These are phyloP conservation scores for Palythoa grandis DNA, from an alignment of 92 coral and sea anemone species.

Conservation along the genomic window DNA sequence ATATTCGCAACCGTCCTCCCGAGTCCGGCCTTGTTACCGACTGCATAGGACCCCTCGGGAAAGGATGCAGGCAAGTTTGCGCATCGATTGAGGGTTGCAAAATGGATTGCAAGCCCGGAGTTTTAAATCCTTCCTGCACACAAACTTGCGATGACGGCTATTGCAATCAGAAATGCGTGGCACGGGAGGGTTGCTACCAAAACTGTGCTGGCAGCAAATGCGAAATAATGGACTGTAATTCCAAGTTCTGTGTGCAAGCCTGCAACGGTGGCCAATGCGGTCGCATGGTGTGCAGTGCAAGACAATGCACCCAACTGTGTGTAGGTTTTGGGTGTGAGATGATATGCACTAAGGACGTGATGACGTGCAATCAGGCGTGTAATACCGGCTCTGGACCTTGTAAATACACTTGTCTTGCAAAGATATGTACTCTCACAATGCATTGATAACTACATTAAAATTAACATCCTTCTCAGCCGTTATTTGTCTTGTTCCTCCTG, in stretches of 20 bases:
- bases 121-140: slow-evolving; percentile 62
- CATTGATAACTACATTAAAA: neutral
- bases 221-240: slow-evolving; percentile 70
- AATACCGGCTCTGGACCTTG: slow-evolving; percentile 64
- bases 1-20: slow-evolving; percentile 69
- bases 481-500: neutral
- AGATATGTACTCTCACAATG: slow-evolving; percentile 52
- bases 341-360: slow-evolving; percentile 71
- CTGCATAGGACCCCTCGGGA: slow-evolving; percentile 56
- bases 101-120: slow-evolving; percentile 60
- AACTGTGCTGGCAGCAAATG: slow-evolving; percentile 83
- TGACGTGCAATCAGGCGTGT: slow-evolving; percentile 73
- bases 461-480: too few species aligned
- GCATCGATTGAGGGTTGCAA: slow-evolving; percentile 69
- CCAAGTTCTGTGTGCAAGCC: slow-evolving; percentile 70
- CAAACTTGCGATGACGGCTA: slow-evolving; percentile 82
- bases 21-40: slow-evolving; percentile 51
- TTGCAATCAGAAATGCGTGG: slow-evolving; percentile 70
- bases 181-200: slow-evolving; percentile 68
- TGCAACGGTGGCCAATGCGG: slow-evolving; percentile 86
- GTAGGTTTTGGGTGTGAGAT: slow-evolving; percentile 76
- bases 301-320: slow-evolving; percentile 70
- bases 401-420: slow-evolving; percentile 79
- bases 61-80: slow-evolving; percentile 73
- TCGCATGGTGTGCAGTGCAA: slow-evolving; percentile 71